A percentile compares a stretch with the other conserved stretches of the same genome.
Evolutionary conservation across 2,113 vertebrate genomes (phyloP).

Genomic region (Pachypanchax playfairii): DNA sequence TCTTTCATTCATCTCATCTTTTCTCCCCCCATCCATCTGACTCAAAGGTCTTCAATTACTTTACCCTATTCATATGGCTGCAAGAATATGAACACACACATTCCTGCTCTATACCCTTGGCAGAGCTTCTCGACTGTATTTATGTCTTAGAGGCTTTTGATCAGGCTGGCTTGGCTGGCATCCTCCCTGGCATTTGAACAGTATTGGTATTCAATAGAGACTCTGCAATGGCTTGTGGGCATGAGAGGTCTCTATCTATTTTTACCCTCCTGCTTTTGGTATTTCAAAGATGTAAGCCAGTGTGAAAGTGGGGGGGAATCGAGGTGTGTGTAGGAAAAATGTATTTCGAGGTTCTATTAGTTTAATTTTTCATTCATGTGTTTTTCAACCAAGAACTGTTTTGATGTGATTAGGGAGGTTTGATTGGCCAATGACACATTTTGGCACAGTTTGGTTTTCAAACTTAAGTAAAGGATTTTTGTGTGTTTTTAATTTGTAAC

Average conservation of each 20-base stretch:
- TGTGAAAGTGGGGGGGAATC: not conserved
- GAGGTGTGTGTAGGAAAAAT: not conserved
- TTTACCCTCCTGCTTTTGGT: constrained; percentile 50
- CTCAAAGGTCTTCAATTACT: constrained; percentile 65
- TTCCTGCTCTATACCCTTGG: constrained; percentile 26
- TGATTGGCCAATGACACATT: constrained; percentile 9
- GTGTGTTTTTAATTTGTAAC: constrained; percentile 1
- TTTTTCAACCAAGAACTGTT: constrained; percentile 36
- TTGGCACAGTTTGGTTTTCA: constrained; percentile 14
- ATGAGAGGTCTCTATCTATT: constrained; percentile 62
- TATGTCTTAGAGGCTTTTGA: constrained; percentile 60
- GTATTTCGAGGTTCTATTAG: not conserved
- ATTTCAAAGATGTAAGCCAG: constrained; percentile 48
- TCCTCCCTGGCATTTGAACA: constrained; percentile 55
- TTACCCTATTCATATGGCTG: constrained; percentile 45
- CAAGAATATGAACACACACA: constrained; percentile 12
- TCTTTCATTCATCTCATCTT: constrained; percentile 54
- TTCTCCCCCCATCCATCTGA: constrained; percentile 48
- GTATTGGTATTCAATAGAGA: constrained; percentile 66
- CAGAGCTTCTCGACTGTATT: constrained; percentile 47
- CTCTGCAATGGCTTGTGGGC: constrained; percentile 55
- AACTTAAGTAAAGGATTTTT: constrained; percentile 10
- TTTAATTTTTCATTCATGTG: constrained; percentile 10
- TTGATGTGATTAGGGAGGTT: constrained; percentile 37
- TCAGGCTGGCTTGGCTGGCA: constrained; percentile 53